A percentile compares a stretch with the other conserved stretches of the same genome.
Evolutionary conservation across 2,888 invertebrate genomes (phyloP).

Genomic region (Callimorpha dominula): DNA sequence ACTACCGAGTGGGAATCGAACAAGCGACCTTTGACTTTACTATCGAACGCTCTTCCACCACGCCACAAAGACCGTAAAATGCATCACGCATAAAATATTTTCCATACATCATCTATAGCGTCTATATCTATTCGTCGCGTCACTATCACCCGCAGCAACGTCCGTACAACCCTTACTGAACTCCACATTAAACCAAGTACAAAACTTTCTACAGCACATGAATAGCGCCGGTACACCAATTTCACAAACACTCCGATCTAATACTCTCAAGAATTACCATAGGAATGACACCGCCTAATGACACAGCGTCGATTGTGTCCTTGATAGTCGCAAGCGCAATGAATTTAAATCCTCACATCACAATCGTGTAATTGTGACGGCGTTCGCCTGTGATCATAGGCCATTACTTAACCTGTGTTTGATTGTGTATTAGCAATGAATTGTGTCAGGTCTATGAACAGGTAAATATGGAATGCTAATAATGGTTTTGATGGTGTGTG

Average conservation of each 20-base stretch:
- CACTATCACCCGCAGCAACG: too few species aligned
- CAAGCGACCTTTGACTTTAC: too few species aligned
- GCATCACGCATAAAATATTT: too few species aligned
- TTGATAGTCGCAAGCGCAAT: constrained; percentile 30
- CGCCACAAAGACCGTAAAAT: too few species aligned
- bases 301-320: constrained; percentile 58
- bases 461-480: constrained; percentile 43
- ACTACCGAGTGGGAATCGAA: too few species aligned
- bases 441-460: constrained; percentile 47
- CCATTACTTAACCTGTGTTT: constrained; percentile 55
- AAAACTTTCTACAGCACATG: constrained; percentile 20
- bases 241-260: constrained; percentile 51
- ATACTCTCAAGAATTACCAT: constrained; percentile 67
- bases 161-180: too few species aligned
- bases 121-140: too few species aligned
- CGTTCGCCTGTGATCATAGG: constrained; percentile 62
- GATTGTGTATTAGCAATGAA: constrained; percentile 64
- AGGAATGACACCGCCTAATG: constrained; percentile 71
- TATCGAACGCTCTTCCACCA: too few species aligned
- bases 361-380: constrained; percentile 46
- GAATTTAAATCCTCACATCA: constrained; percentile 28
- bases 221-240: constrained; percentile 35
- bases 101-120: too few species aligned
- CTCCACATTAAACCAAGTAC: neutral
- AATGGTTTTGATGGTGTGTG: neutral